Base-by-base conservation (phyloP, 2,888 invertebrate species). In the Synanthedon vespiformis region DNA sequence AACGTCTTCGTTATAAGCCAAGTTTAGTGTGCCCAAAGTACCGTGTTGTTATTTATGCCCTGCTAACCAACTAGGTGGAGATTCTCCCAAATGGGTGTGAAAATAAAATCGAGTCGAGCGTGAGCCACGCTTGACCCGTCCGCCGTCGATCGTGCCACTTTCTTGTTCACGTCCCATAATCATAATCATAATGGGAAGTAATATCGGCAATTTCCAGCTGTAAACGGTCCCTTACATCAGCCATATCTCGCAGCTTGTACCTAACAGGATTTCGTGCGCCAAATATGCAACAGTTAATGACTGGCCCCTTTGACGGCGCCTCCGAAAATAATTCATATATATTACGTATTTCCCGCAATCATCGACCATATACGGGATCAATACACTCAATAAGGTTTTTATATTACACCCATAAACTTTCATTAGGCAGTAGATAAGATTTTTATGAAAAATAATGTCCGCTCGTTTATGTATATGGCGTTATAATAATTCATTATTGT, bases 161-260 rank as follows among this genome's bases (percentile, higher is more conserved):
- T 82, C 80, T 72, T 77, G 70, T 74, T 70, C 74, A 65, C 70
- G 67, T 74, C 68, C 73, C 75, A 75, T 77, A 74, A 61, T 65
- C 61, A 65, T 67, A 67, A 78, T 74, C 72, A 71, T 80, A 78
- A 81, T 80, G 74, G 76, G 73, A 70, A 73, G 73, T 81, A 78
- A 80, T 81, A 74, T 67, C 72, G 65, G 72, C 76, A 79, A 81
- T 82, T 81, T 78, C 64, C 72, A 67, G 66, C 67, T 66, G 64
- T 70, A 68, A 73, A 74, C 64, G 66, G 64, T 68, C 69, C 67
- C 69, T 74, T 77, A 71, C 65, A 74, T 73, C 74, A 68, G 67
- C 67, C 64, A 62, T 77, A 78, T 77, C 72, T 74, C 68, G 69
- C 68, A 64, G 67, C 62, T 70, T 65, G 61, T 67, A 65, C 61